Percentiles rank a stretch among this genome's conserved stretches.
phyloP scores from a whole-genome alignment of 2,797 vertebrate species.

The Bradypus variegatus region DNA sequence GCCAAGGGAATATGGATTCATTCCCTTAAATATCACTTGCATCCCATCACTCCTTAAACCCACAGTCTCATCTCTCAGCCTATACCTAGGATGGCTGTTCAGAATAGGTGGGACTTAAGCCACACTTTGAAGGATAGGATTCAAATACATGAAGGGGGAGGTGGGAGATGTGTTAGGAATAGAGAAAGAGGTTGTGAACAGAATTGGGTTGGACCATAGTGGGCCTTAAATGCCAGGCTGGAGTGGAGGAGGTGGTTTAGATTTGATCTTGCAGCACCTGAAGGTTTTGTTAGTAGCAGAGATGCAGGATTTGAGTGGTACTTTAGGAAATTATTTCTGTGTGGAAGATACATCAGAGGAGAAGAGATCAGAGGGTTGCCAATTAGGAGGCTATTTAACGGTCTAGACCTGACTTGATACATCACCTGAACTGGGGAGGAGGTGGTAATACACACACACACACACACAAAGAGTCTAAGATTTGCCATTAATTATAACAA shows the following conservation, averaged over 20 bases:
- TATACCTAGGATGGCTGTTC: neutral
- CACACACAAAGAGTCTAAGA: neutral
- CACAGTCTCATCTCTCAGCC: neutral
- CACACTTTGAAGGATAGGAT: neutral
- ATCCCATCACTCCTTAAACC: neutral
- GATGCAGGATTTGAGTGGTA: neutral
- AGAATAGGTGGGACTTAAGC: neutral
- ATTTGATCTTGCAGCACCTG: neutral
- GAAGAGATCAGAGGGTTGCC: neutral
- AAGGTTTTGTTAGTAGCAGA: neutral
- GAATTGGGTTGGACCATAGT: neutral
- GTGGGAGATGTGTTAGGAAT: neutral
- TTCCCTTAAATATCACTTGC: neutral
- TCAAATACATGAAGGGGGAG: neutral
- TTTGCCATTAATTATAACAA: no score
- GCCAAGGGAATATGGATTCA: neutral
- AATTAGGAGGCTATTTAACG: neutral
- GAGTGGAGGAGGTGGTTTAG: neutral
- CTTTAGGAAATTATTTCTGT: neutral
- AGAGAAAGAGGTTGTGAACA: neutral
- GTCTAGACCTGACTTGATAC: neutral
- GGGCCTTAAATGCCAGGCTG: neutral
- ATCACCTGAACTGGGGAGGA: neutral
- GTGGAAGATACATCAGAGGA: neutral
- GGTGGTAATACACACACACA: neutral